These are phyloP conservation scores for Parasteatoda tepidariorum DNA, from an alignment of 1,140 invertebrate genomes.

Conservation along the genomic window DNA sequence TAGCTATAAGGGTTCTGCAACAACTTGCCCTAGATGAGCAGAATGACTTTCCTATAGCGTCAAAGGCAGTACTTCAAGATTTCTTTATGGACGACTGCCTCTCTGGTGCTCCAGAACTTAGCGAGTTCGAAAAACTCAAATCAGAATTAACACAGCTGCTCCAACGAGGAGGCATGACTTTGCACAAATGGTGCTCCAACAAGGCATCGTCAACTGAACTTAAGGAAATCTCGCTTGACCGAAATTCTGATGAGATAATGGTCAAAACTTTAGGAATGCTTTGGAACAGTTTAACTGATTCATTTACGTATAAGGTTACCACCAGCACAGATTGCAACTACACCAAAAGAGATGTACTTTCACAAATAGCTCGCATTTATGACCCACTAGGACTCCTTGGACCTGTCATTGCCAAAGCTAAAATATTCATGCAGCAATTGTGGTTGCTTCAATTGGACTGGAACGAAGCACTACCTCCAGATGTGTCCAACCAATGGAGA, in stretches of 20 bases:
- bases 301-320: background rate
- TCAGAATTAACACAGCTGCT: background rate
- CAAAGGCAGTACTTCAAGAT: background rate
- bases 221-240: background rate
- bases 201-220: background rate
- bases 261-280: background rate
- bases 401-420: background rate
- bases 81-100: background rate
- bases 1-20: background rate
- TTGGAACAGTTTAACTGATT: background rate
- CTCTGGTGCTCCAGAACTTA: background rate
- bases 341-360: background rate
- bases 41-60: background rate
- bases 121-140: background rate
- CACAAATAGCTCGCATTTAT: background rate
- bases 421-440: slow-evolving; percentile 4
- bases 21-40: no score
- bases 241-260: background rate
- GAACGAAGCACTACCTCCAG: background rate
- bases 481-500: background rate
- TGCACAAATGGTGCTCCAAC: background rate
- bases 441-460: background rate
- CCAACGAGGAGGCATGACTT: background rate
- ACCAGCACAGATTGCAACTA: background rate
- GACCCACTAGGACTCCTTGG: background rate